Evolutionary conservation across 2,888 invertebrate species (phyloP), one percentile per base, ranked within the genome.

Genomic region (Orthosia cruda): DNA sequence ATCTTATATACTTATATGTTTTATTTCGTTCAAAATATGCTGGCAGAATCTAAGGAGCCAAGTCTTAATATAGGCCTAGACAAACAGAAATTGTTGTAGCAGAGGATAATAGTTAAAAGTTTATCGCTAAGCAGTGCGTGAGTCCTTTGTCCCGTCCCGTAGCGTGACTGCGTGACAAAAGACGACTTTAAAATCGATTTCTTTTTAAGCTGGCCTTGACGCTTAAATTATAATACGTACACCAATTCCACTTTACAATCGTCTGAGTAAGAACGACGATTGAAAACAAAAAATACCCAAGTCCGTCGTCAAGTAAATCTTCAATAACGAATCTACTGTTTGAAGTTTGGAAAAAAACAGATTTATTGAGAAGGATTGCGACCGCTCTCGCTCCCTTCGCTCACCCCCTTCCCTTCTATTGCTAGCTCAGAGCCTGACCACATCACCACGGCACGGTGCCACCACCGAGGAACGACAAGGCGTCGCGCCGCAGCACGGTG

Each of bases 151-250:
- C 12, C 12, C 32, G n/a, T 32, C 18, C 12, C 32, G 32, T 58
- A n/a, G 69, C 70, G 59, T 73, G 81, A 81, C 70, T 13, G 69
- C 70, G 59, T 73, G 81, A 81, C 70, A 64, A 61, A 67, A 52
- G 68, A 66, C 32, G 58, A 62, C 62, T 70, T 73, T 54, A 63
- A 77, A 73, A 73, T 73, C 61, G 61, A 73, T 77, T 80, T 73
- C 20, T 69, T 62, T 67, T 74, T 62, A 63, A 57, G 68, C 23
- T 58, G 59, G 23, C 71, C 65, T 83, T 74, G 61, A 63, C 66
- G 7, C 47, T 50, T 47, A 65, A 73, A 68, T 54, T 64, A 55
- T n/a, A 67, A 50, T 67, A 32, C 11, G 13, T 49, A 63, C 52
- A 57, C 49, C 15, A 23, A 63, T 57, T 76, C 49, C 15, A 57